These are phyloP conservation scores for Sesamia inferens DNA, from an alignment of 2,888 invertebrate species.

Conservation along the genomic window DNA sequence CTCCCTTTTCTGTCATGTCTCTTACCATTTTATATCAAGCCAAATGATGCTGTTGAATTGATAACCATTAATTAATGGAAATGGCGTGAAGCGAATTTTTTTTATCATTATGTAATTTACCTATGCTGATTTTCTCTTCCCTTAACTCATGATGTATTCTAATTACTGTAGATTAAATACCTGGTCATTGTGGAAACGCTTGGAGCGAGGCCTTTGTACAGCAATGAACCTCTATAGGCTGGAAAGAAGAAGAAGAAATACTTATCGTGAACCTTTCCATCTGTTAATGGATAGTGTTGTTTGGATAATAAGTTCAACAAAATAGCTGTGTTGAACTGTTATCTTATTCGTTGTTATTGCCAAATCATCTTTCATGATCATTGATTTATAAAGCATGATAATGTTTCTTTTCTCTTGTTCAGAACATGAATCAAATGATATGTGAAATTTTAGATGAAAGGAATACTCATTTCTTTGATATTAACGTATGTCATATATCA, in stretches of 20 bases:
- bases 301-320: conserved; percentile 9
- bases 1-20: background rate
- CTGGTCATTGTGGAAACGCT: too few relatives aligned
- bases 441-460: conserved; percentile 16
- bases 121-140: background rate
- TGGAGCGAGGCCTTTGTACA: too few relatives aligned
- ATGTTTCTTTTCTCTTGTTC: conserved; percentile 23
- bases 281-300: conserved; percentile 24
- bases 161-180: background rate
- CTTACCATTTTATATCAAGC: background rate
- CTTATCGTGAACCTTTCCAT: conserved; percentile 23
- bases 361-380: conserved; percentile 30
- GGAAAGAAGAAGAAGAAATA: background rate
- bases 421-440: conserved; percentile 28
- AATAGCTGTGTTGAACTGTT: conserved; percentile 13
- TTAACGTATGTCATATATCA: background rate
- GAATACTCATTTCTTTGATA: conserved; percentile 8
- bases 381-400: conserved; percentile 40
- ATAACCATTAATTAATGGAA: background rate
- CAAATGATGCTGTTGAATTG: background rate
- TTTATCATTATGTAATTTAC: background rate
- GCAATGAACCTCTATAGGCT: too few relatives aligned
- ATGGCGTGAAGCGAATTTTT: background rate
- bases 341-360: conserved; percentile 16
- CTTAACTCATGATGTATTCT: background rate